Evolutionary conservation across 2,888 invertebrate genomes (phyloP).

Genomic region (Lithophane ornitopus): DNA sequence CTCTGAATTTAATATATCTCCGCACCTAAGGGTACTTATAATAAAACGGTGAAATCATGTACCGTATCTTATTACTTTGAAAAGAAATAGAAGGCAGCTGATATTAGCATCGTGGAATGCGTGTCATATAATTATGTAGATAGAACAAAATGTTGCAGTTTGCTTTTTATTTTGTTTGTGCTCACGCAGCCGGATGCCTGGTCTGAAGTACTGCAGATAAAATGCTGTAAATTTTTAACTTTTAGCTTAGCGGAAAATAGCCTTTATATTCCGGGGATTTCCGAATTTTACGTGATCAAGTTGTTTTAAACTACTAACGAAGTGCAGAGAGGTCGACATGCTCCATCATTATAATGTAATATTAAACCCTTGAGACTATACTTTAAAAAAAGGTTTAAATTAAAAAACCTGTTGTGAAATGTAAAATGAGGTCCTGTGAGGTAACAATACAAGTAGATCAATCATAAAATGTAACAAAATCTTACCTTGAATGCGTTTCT

Average conservation of each 20-base stretch:
- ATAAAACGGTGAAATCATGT: constrained; percentile 42
- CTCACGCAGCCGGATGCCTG: constrained; percentile 17
- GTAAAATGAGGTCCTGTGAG: constrained; percentile 13
- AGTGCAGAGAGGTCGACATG: constrained; percentile 9
- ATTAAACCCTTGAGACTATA: constrained; percentile 38
- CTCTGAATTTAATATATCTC: constrained; percentile 34
- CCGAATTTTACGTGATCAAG: constrained; percentile 18
- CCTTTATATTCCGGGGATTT: background rate
- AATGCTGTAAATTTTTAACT: constrained; percentile 42
- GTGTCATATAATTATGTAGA: background rate
- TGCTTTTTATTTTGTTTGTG: constrained; percentile 38
- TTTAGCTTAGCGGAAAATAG: constrained; percentile 27
- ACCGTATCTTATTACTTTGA: constrained; percentile 33
- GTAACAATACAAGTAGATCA: constrained; percentile 39
- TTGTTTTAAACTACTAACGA: constrained; percentile 33
- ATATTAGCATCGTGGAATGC: constrained; percentile 29
- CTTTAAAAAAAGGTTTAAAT: constrained; percentile 21
- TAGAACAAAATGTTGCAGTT: constrained; percentile 10
- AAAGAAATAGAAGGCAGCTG: constrained; percentile 29
- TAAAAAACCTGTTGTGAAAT: constrained; percentile 34
- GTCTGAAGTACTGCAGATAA: constrained; percentile 48
- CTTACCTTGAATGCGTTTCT: constrained; percentile 97
- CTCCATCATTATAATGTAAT: constrained; percentile 47
- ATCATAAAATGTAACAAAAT: constrained; percentile 36
- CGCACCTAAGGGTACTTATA: constrained; percentile 18